phyloP scores from a whole-genome alignment of 2,113 vertebrate genomes.

The Oceanites oceanicus region DNA sequence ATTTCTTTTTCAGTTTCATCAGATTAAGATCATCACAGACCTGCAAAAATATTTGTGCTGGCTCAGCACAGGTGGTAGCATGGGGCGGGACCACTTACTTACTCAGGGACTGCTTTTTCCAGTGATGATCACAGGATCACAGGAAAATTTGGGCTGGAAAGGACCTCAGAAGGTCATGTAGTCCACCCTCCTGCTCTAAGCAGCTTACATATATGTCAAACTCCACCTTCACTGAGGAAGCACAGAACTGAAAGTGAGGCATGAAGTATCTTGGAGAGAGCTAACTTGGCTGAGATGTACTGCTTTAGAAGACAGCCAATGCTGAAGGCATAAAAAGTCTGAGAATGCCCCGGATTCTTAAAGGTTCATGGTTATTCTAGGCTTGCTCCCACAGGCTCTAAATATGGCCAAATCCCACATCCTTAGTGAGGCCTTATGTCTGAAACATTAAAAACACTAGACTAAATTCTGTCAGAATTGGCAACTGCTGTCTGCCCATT shows the following conservation, averaged over 20 bases:
- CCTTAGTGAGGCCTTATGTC: neutral
- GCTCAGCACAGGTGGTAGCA: neutral
- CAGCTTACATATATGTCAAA: neutral
- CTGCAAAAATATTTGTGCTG: neutral
- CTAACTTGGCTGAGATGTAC: neutral
- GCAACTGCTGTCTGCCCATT: neutral
- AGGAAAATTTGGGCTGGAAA: neutral
- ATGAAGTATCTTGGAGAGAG: neutral
- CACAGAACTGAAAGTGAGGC: neutral
- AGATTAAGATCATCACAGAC: neutral
- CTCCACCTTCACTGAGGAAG: neutral
- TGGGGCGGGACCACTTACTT: neutral
- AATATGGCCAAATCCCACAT: neutral
- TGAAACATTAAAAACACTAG: neutral
- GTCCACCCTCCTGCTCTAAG: neutral
- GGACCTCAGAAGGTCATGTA: neutral
- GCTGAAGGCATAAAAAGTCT: neutral
- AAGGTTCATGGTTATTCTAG: neutral
- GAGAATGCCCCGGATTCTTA: neutral
- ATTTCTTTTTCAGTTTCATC: neutral
- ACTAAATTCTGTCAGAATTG: neutral
- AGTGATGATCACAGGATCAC: neutral
- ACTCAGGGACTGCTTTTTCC: neutral
- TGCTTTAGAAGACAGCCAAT: neutral
- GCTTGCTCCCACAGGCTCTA: neutral